Conservation (phyloP, 2,113 vertebrate genomes). For the Deroptyus accipitrinus region DNA sequence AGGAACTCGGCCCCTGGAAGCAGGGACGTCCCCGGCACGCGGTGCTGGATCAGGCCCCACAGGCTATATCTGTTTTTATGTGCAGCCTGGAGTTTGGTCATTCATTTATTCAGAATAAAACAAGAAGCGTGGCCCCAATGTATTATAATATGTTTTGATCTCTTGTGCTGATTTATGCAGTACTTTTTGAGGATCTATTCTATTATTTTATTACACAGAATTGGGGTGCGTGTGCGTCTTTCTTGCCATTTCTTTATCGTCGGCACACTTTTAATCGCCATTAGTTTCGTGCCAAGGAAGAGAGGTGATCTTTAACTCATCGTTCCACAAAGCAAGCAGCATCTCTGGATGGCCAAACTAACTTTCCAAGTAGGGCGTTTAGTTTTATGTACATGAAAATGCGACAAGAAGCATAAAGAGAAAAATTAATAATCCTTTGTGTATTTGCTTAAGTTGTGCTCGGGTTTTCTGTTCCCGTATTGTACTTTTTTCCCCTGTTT, state of each 20-base stretch:
- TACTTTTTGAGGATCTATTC: not conserved
- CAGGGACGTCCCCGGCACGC: not conserved
- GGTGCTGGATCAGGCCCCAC: not conserved
- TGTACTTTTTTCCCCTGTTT: not conserved
- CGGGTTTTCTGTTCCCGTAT: fast-evolving
- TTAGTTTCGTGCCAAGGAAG: not conserved
- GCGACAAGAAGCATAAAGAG: fast-evolving
- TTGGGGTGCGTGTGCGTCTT: not conserved
- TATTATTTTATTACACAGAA: not conserved
- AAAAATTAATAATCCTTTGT: not conserved
- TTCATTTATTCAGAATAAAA: not conserved
- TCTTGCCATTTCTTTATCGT: not conserved
- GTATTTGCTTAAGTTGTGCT: not conserved
- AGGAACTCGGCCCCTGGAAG: not conserved
- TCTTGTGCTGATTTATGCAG: not conserved
- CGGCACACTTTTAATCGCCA: not conserved
- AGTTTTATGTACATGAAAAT: not conserved
- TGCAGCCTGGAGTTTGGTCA: not conserved
- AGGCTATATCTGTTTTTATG: not conserved
- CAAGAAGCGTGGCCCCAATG: not conserved
- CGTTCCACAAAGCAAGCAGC: not conserved
- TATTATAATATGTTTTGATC: not conserved
- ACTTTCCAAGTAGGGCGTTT: conserved; percentile 22
- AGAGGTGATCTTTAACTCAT: not conserved
- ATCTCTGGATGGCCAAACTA: conserved; percentile 16